Conservation (phyloP, 2,113 vertebrate species). For the Clarias batrachus region DNA sequence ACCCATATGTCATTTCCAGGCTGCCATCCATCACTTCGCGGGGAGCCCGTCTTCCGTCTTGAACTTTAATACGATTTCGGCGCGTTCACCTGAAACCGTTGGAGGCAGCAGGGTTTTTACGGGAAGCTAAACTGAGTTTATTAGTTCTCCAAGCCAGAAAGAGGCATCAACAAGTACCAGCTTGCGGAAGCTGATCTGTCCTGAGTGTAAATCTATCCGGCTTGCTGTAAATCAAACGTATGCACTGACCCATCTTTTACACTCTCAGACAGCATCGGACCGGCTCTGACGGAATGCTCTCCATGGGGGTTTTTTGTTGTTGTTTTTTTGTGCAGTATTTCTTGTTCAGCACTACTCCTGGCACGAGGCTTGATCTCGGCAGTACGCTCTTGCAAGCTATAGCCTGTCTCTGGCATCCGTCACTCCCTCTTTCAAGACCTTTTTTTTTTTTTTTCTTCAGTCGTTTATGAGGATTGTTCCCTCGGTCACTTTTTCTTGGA, state of each 20-base stretch:
- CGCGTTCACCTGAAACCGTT: constrained; percentile 6
- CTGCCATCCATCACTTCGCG: constrained; percentile 15
- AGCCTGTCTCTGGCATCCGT: constrained; percentile 29
- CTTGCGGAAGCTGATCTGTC: constrained; percentile 38
- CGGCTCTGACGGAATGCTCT: constrained; percentile 4
- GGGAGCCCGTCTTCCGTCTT: not conserved
- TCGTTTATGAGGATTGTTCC: not conserved
- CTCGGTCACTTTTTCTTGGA: not conserved
- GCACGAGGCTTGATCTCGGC: constrained; percentile 2
- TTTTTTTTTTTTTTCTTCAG: not conserved
- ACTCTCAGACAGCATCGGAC: constrained; percentile 7
- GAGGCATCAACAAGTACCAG: constrained; percentile 40
- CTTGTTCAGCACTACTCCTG: not conserved
- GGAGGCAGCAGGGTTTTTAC: constrained; percentile 43
- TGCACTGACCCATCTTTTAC: constrained; percentile 15
- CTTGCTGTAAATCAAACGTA: constrained; percentile 47
- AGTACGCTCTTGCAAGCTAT: not conserved
- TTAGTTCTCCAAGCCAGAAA: constrained; percentile 30
- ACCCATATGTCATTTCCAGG: constrained; percentile 19
- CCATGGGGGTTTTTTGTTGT: not conserved
- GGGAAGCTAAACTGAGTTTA: constrained; percentile 47
- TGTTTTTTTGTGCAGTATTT: not conserved
- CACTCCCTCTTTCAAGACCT: not conserved
- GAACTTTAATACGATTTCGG: constrained; percentile 12
- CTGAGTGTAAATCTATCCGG: constrained; percentile 30